A percentile compares a stretch with the other conserved stretches of the same genome.
Evolutionary conservation across 2,113 vertebrate genomes (phyloP).

Genomic region (Bagarius yarrelli): DNA sequence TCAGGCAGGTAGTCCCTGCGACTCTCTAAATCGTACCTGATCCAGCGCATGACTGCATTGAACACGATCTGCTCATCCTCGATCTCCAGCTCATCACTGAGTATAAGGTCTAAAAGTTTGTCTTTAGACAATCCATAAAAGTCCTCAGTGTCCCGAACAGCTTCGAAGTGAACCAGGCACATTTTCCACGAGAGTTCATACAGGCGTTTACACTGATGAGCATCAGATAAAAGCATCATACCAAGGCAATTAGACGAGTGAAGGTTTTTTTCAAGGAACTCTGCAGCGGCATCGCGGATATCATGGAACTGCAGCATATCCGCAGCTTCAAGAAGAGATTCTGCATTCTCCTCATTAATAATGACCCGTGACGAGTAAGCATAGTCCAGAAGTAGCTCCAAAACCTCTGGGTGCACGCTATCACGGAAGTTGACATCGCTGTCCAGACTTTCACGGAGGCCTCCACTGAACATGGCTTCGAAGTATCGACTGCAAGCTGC

Average conservation of each 20-base stretch:
- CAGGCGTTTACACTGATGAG: slow-evolving; percentile 89
- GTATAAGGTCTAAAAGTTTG: slow-evolving; percentile 84
- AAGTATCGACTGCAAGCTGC: slow-evolving; percentile 94
- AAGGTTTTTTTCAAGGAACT: slow-evolving; percentile 92
- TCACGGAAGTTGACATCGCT: slow-evolving; percentile 89
- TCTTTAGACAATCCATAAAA: slow-evolving; percentile 88
- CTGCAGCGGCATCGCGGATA: slow-evolving; percentile 84
- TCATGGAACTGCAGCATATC: slow-evolving; percentile 97
- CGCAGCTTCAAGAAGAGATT: slow-evolving; percentile 88
- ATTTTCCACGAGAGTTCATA: slow-evolving; percentile 90
- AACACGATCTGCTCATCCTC: slow-evolving; percentile 91
- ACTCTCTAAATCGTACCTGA: slow-evolving; percentile 76
- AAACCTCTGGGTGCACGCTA: slow-evolving; percentile 88
- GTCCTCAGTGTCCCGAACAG: slow-evolving; percentile 82
- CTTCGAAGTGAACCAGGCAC: slow-evolving; percentile 90
- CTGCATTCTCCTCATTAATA: slow-evolving; percentile 91
- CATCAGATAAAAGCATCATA: slow-evolving; percentile 91
- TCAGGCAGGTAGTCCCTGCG: slow-evolving; percentile 80
- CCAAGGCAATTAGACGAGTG: slow-evolving; percentile 89
- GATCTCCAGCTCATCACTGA: slow-evolving; percentile 90
- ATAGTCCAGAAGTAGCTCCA: slow-evolving; percentile 91
- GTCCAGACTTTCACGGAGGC: slow-evolving; percentile 87
- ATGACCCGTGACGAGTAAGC: slow-evolving; percentile 91
- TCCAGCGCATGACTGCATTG: slow-evolving; percentile 86
- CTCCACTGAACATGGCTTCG: slow-evolving; percentile 95